Percentiles rank a stretch among this genome's conserved stretches.
Evolutionary conservation across 2,888 invertebrate genomes (phyloP).

Genomic region (Phytoseiulus persimilis): DNA sequence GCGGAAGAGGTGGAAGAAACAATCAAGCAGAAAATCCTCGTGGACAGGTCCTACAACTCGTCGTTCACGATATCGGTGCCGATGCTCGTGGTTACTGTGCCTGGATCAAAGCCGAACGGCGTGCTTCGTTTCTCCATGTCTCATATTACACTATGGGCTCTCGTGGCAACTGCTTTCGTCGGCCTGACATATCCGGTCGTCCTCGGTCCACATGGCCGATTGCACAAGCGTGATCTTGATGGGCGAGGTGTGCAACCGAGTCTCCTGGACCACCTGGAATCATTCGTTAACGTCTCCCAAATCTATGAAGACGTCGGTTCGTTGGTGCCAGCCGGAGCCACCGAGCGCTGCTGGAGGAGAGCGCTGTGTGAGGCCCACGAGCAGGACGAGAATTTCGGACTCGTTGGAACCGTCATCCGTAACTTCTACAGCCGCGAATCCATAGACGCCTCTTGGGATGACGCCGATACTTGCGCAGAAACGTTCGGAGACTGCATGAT

Average conservation of each 20-base stretch:
- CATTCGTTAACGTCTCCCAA: neutral
- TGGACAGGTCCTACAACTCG: slow-evolving; percentile 7
- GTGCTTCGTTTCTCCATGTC: slow-evolving; percentile 23
- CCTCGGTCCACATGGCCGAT: slow-evolving; percentile 24
- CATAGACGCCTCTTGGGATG: neutral
- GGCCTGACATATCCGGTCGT: slow-evolving; percentile 9
- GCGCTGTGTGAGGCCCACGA: neutral
- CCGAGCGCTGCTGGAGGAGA: neutral
- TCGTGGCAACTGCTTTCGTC: neutral
- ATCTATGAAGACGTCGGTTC: neutral
- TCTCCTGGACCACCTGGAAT: neutral
- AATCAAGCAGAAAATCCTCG: slow-evolving; percentile 12
- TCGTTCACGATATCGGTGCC: slow-evolving; percentile 18
- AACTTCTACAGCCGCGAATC: neutral
- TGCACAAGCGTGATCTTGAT: neutral
- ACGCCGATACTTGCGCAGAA: neutral
- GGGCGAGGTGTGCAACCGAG: neutral
- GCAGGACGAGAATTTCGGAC: neutral
- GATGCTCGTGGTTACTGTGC: neutral
- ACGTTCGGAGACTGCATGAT: neutral
- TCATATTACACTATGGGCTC: slow-evolving; percentile 13
- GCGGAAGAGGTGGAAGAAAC: neutral
- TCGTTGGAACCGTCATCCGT: neutral
- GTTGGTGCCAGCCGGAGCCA: neutral
- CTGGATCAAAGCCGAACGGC: neutral